Evolutionary conservation across 2,888 invertebrate genomes (phyloP).

Genomic region (Spatulosminthurus flaviceps): DNA sequence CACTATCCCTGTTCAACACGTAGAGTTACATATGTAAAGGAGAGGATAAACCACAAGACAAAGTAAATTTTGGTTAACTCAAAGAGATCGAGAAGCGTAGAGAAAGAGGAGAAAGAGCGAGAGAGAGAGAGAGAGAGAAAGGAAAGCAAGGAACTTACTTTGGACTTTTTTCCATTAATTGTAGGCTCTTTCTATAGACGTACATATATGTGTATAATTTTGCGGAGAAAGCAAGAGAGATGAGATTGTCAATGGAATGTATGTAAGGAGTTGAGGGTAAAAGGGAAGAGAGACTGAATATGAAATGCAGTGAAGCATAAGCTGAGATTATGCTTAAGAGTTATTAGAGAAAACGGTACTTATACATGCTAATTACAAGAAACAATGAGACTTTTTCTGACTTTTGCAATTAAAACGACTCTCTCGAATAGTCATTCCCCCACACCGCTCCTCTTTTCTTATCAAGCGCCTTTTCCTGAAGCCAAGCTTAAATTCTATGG

Average conservation of each 20-base stretch:
- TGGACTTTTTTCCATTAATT: background rate
- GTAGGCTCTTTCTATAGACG: too few relatives aligned
- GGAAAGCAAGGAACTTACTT: too few relatives aligned
- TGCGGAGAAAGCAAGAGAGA: too few relatives aligned
- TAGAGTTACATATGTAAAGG: too few relatives aligned
- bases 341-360: background rate
- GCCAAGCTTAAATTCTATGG: background rate
- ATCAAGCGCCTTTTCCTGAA: background rate
- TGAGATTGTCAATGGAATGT: too few relatives aligned
- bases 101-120: background rate
- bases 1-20: too few relatives aligned
- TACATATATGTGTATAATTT: background rate
- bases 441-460: background rate
- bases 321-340: background rate
- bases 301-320: background rate
- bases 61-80: background rate
- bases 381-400: conserved; percentile 14
- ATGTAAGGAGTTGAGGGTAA: background rate
- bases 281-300: too few relatives aligned
- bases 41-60: background rate
- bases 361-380: conserved; percentile 7
- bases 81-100: background rate
- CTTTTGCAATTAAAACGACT: conserved; percentile 10
- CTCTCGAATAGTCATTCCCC: background rate
- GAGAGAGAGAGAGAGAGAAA: too few relatives aligned